These are phyloP conservation scores for Drymodes brunneopygia DNA, from an alignment of 2,113 vertebrate genomes.

Conservation along the genomic window DNA sequence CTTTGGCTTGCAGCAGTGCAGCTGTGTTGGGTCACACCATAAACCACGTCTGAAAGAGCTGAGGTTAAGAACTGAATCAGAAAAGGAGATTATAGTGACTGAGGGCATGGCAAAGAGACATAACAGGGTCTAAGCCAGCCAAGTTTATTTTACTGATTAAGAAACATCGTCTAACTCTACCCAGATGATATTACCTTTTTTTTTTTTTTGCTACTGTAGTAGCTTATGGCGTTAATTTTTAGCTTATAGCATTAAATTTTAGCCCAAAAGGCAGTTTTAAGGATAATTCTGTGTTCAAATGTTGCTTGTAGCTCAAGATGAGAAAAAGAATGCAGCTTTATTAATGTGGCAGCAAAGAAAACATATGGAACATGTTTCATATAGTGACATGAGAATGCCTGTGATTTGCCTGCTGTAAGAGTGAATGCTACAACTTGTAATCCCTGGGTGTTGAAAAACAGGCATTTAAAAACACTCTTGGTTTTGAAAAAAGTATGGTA, in stretches of 20 bases:
- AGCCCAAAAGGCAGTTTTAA: background rate
- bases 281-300: background rate
- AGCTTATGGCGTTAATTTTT: background rate
- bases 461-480: background rate
- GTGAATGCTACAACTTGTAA: background rate
- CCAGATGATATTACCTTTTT: background rate
- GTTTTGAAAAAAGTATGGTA: background rate
- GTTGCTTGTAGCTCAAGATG: background rate
- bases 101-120: background rate
- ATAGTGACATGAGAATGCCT: background rate
- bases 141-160: background rate
- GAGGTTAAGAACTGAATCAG: background rate
- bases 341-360: background rate
- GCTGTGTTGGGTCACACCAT: background rate
- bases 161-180: background rate
- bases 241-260: background rate
- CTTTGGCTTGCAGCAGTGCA: background rate
- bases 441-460: background rate
- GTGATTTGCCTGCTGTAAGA: background rate
- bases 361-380: background rate
- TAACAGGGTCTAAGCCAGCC: background rate
- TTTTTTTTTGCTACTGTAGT: background rate
- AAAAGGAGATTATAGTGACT: background rate
- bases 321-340: background rate
- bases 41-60: background rate